phyloP scores from a whole-genome alignment of 2,888 invertebrate genomes.

The Aleiodes testaceus region DNA sequence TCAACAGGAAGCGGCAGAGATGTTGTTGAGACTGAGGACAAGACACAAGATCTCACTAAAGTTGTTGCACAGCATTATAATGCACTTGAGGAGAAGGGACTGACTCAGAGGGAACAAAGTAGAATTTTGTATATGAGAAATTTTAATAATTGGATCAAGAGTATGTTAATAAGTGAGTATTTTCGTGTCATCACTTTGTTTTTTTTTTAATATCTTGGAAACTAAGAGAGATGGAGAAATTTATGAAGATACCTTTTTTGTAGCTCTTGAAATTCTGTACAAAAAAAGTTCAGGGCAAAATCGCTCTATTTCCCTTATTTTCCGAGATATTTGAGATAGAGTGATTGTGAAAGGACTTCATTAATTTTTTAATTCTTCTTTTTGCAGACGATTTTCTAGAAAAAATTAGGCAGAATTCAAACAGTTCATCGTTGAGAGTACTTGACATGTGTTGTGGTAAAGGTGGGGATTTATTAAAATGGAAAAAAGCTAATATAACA shows the following conservation, averaged over 20 bases:
- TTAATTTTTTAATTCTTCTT: slow-evolving; percentile 8
- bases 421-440: slow-evolving; percentile 81
- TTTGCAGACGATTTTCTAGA: slow-evolving; percentile 76
- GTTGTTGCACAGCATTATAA: slow-evolving; percentile 96
- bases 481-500: slow-evolving; percentile 87
- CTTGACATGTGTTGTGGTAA: slow-evolving; percentile 98
- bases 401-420: slow-evolving; percentile 79
- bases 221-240: not conserved
- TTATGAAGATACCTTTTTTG: slow-evolving; percentile 12
- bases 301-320: too few species aligned
- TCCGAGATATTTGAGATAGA: not conserved
- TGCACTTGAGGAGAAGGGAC: slow-evolving; percentile 86
- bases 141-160: slow-evolving; percentile 99
- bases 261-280: not conserved
- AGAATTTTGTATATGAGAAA: slow-evolving; percentile 95
- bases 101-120: slow-evolving; percentile 87
- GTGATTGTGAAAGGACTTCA: not conserved
- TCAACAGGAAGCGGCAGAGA: slow-evolving; percentile 55
- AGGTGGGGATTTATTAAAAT: slow-evolving; percentile 98
- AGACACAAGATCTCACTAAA: slow-evolving; percentile 73
- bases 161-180: slow-evolving; percentile 89
- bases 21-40: slow-evolving; percentile 46
- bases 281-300: not conserved
- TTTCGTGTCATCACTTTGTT: too few species aligned
- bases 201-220: not conserved